These are phyloP conservation scores for Anthopleura xanthogrammica DNA, from an alignment of 92 coral and sea anemone genomes.

Conservation along the genomic window DNA sequence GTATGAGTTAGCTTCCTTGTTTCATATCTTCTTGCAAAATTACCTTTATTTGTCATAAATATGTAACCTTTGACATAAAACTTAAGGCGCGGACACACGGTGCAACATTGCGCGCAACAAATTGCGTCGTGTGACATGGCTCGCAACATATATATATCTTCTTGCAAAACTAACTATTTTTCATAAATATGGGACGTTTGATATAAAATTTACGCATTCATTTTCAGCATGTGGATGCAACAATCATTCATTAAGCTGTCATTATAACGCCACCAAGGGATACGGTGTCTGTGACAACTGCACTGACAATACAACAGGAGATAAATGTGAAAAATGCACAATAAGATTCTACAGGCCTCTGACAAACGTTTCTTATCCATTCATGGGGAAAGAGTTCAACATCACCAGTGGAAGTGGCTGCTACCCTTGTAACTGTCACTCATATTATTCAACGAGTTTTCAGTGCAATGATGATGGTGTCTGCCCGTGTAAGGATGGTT, in stretches of 20 bases:
- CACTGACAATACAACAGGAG: slow-evolving; percentile 80
- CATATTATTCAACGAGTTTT: slow-evolving; percentile 57
- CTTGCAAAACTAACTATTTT: too few species aligned
- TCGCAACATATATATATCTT: too few species aligned
- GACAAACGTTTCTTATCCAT: slow-evolving; percentile 59
- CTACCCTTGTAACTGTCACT: slow-evolving; percentile 71
- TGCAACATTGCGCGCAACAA: too few species aligned
- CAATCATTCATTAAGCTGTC: slow-evolving; percentile 76
- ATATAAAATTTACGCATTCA: neutral
- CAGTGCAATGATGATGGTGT: slow-evolving; percentile 71
- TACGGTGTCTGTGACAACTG: slow-evolving; percentile 90
- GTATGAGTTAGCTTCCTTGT: neutral
- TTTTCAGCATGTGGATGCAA: slow-evolving; percentile 79
- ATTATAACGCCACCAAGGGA: slow-evolving; percentile 56
- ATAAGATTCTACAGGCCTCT: slow-evolving; percentile 67
- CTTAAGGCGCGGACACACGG: too few species aligned
- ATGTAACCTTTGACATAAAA: too few species aligned
- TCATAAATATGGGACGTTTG: too few species aligned
- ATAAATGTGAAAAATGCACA: slow-evolving; percentile 73
- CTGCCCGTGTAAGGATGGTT: slow-evolving; percentile 73
- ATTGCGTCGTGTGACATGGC: too few species aligned
- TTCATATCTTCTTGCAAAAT: too few species aligned
- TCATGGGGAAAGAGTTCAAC: too few species aligned
- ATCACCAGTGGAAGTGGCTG: slow-evolving; percentile 86
- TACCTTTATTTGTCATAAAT: too few species aligned